Percentiles rank a stretch among this genome's conserved stretches.
phyloP scores from a whole-genome alignment of 1,140 invertebrate genomes.

The Drosophila funebris region DNA sequence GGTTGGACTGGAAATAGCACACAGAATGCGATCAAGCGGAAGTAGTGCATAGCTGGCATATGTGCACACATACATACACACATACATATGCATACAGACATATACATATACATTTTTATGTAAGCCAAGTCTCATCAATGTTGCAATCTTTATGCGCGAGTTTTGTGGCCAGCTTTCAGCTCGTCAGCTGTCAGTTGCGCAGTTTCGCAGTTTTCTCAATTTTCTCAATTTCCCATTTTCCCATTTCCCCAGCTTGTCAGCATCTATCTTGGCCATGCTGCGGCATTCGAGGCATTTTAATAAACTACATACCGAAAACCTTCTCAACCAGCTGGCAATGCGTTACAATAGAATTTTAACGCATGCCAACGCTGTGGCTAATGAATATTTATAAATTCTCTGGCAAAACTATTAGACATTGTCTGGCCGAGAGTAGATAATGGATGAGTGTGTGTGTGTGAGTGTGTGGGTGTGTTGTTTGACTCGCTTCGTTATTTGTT shows the following conservation, averaged over 20 bases:
- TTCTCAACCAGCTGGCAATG: constrained; percentile 22
- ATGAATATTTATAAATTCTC: constrained; percentile 71
- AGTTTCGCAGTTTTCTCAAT: not conserved
- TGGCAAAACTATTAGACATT: constrained; percentile 35
- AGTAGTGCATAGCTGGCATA: constrained; percentile 23
- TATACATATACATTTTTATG: not conserved
- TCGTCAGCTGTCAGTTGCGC: constrained; percentile 8
- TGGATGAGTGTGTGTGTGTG: not conserved
- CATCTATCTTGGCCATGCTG: constrained; percentile 44
- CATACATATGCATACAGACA: not conserved
- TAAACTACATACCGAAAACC: constrained; percentile 48
- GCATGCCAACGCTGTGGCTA: constrained; percentile 47
- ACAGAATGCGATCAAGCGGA: constrained; percentile 59
- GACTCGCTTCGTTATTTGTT: constrained; percentile 32
- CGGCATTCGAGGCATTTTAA: constrained; percentile 64
- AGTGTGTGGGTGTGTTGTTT: constrained; percentile 1
- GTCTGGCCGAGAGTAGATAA: constrained; percentile 20
- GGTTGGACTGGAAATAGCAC: constrained; percentile 1
- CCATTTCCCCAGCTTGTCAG: not conserved
- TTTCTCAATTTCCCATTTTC: not conserved
- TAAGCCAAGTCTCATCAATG: constrained; percentile 28
- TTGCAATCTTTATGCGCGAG: constrained; percentile 42
- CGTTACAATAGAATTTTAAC: constrained; percentile 43
- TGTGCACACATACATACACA: not conserved
- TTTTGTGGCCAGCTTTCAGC: constrained; percentile 5